phyloP scores from a whole-genome alignment of 1,140 invertebrate genomes.

The Trichonephila clavata region DNA sequence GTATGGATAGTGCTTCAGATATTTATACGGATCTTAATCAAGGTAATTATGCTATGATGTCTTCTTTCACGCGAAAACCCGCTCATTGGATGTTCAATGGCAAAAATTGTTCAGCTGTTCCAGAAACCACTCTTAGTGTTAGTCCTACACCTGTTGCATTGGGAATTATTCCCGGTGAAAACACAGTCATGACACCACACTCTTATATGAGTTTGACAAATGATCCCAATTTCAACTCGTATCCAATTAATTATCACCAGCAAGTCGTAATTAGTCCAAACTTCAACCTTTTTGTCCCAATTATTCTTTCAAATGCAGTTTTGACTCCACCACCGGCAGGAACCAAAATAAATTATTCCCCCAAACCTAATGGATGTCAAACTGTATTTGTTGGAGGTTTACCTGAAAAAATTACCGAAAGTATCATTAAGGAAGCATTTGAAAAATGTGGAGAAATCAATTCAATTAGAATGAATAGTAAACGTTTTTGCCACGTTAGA shows the following conservation, averaged over 20 bases:
- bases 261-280: background rate
- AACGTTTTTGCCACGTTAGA: slow-evolving; percentile 97
- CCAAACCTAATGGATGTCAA: slow-evolving; percentile 92
- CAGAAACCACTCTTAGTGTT: background rate
- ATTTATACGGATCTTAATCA: slow-evolving; percentile 8
- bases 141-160: background rate
- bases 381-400: slow-evolving; percentile 97
- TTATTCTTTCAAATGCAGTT: slow-evolving; percentile 92
- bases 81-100: background rate
- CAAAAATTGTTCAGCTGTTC: background rate
- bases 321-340: slow-evolving; percentile 92
- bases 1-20: background rate
- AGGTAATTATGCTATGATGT: background rate
- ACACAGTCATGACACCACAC: slow-evolving; percentile 32
- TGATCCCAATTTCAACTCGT: background rate
- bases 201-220: background rate
- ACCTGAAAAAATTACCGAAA: slow-evolving; percentile 94
- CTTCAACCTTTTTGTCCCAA: slow-evolving; percentile 85
- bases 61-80: background rate
- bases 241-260: background rate
- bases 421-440: slow-evolving; percentile 94
- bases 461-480: slow-evolving; percentile 94
- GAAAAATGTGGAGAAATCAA: slow-evolving; percentile 94
- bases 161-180: background rate
- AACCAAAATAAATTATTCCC: slow-evolving; percentile 89